Conservation (phyloP, 2,888 invertebrate species). For the Apamea crenata region DNA sequence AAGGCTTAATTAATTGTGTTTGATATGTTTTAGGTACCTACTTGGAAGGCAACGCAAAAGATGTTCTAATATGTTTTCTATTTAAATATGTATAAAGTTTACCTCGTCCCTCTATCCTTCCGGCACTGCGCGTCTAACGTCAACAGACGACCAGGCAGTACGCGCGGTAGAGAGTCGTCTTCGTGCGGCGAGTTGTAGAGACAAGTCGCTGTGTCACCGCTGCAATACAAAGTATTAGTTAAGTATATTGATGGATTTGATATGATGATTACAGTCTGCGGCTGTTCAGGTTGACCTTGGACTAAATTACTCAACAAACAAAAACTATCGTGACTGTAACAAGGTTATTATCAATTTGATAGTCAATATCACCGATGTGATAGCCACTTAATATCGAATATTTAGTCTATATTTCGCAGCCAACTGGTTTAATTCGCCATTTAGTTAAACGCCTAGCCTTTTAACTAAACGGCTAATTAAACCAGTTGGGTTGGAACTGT, state of each 20-base stretch:
- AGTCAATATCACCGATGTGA: neutral
- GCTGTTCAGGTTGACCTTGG: too few relatives aligned
- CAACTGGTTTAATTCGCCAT: too few relatives aligned
- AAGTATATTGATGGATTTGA: too few relatives aligned
- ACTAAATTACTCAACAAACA: too few relatives aligned
- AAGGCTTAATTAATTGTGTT: neutral
- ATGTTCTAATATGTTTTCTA: too few relatives aligned
- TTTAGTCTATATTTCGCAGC: too few relatives aligned
- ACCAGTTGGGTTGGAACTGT: too few relatives aligned
- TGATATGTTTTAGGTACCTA: neutral
- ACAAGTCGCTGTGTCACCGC: conserved; percentile 98
- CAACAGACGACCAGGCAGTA: conserved; percentile 96
- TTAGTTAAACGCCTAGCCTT: too few relatives aligned
- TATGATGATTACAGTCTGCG: too few relatives aligned
- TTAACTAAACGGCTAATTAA: too few relatives aligned
- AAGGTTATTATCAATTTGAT: neutral
- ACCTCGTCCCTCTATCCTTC: conserved; percentile 97
- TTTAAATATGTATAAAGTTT: neutral
- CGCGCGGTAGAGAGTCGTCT: conserved; percentile 96
- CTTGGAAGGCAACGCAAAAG: neutral
- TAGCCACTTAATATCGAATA: neutral
- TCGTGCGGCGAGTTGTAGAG: conserved; percentile 98
- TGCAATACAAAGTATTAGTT: conserved; percentile 80
- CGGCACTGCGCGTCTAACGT: conserved; percentile 98
- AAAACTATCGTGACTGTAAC: neutral